A percentile compares a stretch with the other conserved stretches of the same genome.
Evolutionary conservation across 2,113 vertebrate species (phyloP).

Genomic region (Oceanodroma tethys): DNA sequence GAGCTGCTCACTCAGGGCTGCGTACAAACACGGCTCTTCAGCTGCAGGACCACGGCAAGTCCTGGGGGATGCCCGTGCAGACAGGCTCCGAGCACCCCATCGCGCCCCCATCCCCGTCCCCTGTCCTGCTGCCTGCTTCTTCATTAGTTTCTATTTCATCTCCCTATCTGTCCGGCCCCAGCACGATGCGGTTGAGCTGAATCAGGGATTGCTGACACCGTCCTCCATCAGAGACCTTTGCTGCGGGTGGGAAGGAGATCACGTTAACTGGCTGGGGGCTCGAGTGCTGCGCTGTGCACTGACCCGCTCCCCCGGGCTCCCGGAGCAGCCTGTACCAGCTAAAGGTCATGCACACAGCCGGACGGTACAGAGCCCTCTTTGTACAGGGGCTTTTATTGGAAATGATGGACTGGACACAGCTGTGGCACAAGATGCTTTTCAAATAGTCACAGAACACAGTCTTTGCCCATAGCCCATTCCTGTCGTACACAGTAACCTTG

Average conservation of each 20-base stretch:
- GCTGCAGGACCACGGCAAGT: not conserved
- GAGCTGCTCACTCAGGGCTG: not conserved
- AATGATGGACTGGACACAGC: not conserved
- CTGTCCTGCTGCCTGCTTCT: not conserved
- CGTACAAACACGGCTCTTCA: not conserved
- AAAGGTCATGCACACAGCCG: not conserved
- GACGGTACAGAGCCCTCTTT: rapidly evolving
- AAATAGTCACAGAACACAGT: not conserved
- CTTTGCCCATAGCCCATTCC: not conserved
- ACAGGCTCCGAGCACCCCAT: not conserved
- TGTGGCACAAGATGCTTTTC: not conserved
- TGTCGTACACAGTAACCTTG: rapidly evolving
- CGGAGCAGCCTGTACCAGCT: not conserved
- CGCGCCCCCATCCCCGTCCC: rapidly evolving
- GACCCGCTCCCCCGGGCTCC: not conserved
- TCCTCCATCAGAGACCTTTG: not conserved
- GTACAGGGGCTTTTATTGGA: not conserved
- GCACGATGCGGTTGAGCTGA: not conserved
- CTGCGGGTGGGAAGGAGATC: not conserved
- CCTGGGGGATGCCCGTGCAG: not conserved
- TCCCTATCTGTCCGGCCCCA: rapidly evolving
- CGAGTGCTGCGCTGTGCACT: rapidly evolving
- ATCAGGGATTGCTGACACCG: not conserved
- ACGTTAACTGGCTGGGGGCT: not conserved
- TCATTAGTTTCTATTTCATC: rapidly evolving